Base-by-base conservation (phyloP, 2,888 invertebrate species). In the Dryadula phaetusa region DNA sequence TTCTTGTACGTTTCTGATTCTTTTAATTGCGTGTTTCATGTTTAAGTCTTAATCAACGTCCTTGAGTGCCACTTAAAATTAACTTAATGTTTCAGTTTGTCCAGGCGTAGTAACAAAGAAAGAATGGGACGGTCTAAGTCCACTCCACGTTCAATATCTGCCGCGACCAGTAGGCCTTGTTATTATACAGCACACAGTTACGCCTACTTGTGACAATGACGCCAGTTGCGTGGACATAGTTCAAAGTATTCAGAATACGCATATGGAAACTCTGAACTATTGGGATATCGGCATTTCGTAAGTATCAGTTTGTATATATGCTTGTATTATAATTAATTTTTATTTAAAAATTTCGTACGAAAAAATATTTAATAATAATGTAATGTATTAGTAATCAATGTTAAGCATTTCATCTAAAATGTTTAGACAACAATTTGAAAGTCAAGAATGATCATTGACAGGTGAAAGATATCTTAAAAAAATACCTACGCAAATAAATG, bases 221-320 rank as follows among this genome's bases (percentile, higher is more conserved):
- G 72, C 79, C 0, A 70, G 75, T n/a, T 95, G 95, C 74, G 84
- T 87, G 0, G 76, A 83, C 0, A 77, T 83, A 0, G 85, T 94
- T 0, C 83, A 88, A 69, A 91, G 79, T 70, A 94, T 94, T 28
- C 94, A 95, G 77, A 76, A 77, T 18, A 86, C 88, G 71, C 94
- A 94, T 49, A 93, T 94, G 88, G 86, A 92, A 2, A 75, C 77
- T 0, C 77, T 92, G 28, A 79, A 85, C 5, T 94, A 79, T 78
- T 76, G 83, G 74, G 95, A 95, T 73, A 93, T 95, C 67, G 94
- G 93, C 46, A 93, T 92, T 73, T 93, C 93, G 94, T 94, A 80
- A 85, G 93, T 82, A 62, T 25, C 37, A 10, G n/a, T 37, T 20
- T 32, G 3, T 3, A n/a, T n/a, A n/a, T n/a, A n/a, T n/a, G n/a